Base-by-base conservation (phyloP, 2,113 vertebrate species). In the Coryphaenoides rupestris region DNA sequence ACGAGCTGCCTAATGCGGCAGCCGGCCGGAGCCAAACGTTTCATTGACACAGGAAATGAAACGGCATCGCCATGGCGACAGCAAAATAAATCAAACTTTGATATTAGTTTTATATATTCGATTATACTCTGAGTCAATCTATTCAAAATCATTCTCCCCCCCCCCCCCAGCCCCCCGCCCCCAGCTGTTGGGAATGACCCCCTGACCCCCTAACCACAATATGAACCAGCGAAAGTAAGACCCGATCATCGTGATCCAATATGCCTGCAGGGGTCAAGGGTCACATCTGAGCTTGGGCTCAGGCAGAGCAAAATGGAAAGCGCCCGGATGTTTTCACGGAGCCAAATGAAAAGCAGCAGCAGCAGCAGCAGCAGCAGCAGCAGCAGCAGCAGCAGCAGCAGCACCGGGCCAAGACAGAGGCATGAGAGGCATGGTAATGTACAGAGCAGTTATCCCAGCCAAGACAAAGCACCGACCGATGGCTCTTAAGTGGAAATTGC, bases 201-300 rank as follows among this genome's bases (percentile, higher is more conserved):
- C 19, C 1, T 24, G 15, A 62, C 71, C 28, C 28, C 71, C 28
- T 9, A 9, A 33, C 28, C 28, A 33, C 5, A 33, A 33, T 33
- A 33, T 33, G 28, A 33, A 33, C 28, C 28, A 33, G 28, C 28
- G 28, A 33, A 9, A 33, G 28, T 33, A 33, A 33, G 28, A 33
- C 28, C 28, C 40, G n/a, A n/a, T n/a, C n/a, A 49, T 5, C 15
- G 23, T 33, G 64, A 65, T 33, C 45, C 61, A 61, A 55, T 62
- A 0, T 46, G 58, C 63, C 7, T 21, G 56, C 56, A 55, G 54
- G 63, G 72, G 62, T 77, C 54, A 73, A 33, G 71, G 72, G 72
- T 81, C 68, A 72, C 70, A 77, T 71, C 60, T 66, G 76, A 79
- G 62, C n/a, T n/a, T 15, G 19, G 24, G 60, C 64, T 68, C 49